Conservation (phyloP, 2,888 invertebrate genomes). For the Drosophila leonis region DNA sequence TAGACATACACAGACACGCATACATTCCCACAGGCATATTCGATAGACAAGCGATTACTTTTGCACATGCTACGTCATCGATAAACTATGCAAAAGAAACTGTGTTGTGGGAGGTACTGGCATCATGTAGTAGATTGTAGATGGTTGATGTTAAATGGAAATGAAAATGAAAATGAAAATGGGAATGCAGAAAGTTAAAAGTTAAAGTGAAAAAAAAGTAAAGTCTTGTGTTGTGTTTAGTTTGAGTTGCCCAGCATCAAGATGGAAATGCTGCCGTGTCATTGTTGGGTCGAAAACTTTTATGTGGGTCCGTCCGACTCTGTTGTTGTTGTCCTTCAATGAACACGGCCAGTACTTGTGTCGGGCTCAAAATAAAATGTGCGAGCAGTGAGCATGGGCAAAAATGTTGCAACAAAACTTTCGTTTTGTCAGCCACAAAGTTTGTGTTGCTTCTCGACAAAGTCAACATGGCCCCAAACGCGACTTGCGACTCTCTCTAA, state of each 20-base stretch:
- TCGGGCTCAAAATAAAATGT: conserved; percentile 10
- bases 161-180: conserved; percentile 11
- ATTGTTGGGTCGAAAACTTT: conserved; percentile 60
- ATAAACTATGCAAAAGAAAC: conserved; percentile 38
- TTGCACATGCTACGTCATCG: conserved; percentile 30
- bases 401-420: conserved; percentile 60
- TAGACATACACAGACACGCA: conserved; percentile 1
- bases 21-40: neutral
- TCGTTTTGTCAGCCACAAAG: conserved; percentile 69
- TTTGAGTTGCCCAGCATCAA: conserved; percentile 33
- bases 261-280: conserved; percentile 43
- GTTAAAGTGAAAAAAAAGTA: conserved; percentile 32
- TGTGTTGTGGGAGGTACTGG: conserved; percentile 5
- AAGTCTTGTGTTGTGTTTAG: conserved; percentile 19
- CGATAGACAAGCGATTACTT: conserved; percentile 26
- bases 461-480: conserved; percentile 44
- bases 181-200: conserved; percentile 18
- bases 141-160: conserved; percentile 10
- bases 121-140: neutral
- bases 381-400: neutral
- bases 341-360: conserved; percentile 29
- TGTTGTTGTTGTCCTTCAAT: conserved; percentile 18
- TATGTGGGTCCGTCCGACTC: conserved; percentile 54
- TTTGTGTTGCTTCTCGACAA: conserved; percentile 65
- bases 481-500: conserved; percentile 31